Conservation (phyloP, 2,888 invertebrate genomes). For the Caenorhabditis japonica region DNA sequence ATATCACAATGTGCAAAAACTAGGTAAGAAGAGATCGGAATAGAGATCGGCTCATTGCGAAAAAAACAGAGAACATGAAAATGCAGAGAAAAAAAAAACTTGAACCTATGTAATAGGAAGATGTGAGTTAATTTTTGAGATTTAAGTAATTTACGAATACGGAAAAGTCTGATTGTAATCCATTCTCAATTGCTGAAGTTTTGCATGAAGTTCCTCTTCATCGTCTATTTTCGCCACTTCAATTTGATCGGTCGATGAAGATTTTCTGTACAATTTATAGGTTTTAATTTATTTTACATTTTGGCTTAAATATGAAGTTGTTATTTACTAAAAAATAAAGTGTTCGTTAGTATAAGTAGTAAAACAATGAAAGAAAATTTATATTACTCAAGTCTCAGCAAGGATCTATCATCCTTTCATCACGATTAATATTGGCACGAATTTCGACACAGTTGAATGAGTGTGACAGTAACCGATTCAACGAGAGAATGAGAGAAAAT, state of each 20-base stretch:
- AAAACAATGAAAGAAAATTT: too few species aligned
- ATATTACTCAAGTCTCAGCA: too few species aligned
- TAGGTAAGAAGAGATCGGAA: not conserved
- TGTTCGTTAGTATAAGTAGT: too few species aligned
- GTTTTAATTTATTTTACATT: too few species aligned
- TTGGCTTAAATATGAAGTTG: too few species aligned
- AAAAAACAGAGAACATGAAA: not conserved
- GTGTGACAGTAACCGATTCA: too few species aligned
- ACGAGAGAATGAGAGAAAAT: too few species aligned
- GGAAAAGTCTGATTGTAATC: slow-evolving; percentile 56
- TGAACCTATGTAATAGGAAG: slow-evolving; percentile 15
- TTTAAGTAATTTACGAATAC: slow-evolving; percentile 24
- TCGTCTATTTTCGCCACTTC: slow-evolving; percentile 45
- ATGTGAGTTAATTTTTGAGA: too few species aligned
- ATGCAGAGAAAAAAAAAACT: slow-evolving; percentile 1
- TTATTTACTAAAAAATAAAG: too few species aligned
- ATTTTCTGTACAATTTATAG: slow-evolving; percentile 47
- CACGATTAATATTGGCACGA: too few species aligned
- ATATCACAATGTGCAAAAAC: slow-evolving; percentile 40
- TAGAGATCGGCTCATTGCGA: slow-evolving; percentile 4
- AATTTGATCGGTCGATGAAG: slow-evolving; percentile 63
- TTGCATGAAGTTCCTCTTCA: slow-evolving; percentile 51
- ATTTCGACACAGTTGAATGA: too few species aligned
- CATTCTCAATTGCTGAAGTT: slow-evolving; percentile 60
- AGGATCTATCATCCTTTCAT: too few species aligned